Percentiles rank a stretch among this genome's conserved stretches.
phyloP scores from a whole-genome alignment of 2,797 vertebrate genomes.

The Spizella passerina region DNA sequence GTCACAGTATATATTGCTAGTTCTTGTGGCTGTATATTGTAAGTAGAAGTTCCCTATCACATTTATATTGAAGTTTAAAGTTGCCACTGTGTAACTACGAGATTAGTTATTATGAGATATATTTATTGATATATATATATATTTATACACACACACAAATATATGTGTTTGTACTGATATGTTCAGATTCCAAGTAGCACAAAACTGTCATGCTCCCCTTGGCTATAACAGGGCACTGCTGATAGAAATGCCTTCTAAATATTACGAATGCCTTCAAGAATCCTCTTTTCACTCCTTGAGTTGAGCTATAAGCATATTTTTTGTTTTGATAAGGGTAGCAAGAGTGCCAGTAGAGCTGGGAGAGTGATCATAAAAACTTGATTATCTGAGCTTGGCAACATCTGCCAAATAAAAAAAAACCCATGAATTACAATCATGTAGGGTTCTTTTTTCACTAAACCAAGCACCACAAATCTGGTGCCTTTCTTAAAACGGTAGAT shows the following conservation, averaged over 20 bases:
- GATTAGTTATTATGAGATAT: background rate
- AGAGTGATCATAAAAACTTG: background rate
- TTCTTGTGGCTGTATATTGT: background rate
- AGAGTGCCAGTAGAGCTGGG: background rate
- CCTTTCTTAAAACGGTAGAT: background rate
- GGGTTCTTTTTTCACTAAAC: background rate
- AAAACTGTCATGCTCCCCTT: background rate
- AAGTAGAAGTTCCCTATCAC: background rate
- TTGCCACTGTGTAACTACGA: background rate
- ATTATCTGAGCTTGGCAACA: background rate
- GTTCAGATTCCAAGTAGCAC: background rate
- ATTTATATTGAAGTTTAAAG: background rate
- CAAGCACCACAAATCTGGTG: background rate
- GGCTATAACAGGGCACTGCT: background rate
- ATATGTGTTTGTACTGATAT: background rate
- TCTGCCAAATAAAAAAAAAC: background rate
- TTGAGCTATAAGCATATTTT: background rate
- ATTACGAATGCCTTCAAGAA: background rate
- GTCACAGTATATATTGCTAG: background rate
- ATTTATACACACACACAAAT: background rate
- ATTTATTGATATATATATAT: too few species aligned
- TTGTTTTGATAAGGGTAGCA: background rate
- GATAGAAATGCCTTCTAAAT: background rate
- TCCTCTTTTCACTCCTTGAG: background rate
- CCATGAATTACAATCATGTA: fast-evolving